phyloP scores from a whole-genome alignment of 2,113 vertebrate species.

The Lichenostomus cassidix region DNA sequence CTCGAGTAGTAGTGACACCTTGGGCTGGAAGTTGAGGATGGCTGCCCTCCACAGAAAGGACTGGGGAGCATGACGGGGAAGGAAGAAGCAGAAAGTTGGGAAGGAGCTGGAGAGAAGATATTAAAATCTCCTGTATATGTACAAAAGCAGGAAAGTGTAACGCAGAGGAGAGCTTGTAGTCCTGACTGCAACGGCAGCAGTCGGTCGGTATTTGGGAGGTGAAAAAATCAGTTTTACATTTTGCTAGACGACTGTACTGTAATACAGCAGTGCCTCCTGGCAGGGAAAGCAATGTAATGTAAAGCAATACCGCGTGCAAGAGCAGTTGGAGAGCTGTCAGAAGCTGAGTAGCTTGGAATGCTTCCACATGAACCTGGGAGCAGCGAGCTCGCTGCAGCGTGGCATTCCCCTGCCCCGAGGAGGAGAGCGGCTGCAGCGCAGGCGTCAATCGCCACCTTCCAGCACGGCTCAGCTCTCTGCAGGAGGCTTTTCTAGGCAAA shows the following conservation, averaged over 20 bases:
- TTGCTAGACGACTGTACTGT: slow-evolving; percentile 33
- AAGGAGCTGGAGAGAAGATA: not conserved
- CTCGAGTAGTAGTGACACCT: not conserved
- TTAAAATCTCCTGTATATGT: not conserved
- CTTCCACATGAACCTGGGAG: slow-evolving; percentile 33
- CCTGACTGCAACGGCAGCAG: not conserved
- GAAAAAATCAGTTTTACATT: slow-evolving; percentile 30
- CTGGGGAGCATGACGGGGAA: not conserved
- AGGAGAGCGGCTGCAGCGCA: not conserved
- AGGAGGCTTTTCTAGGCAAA: not conserved
- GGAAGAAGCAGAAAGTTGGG: not conserved
- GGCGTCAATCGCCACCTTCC: not conserved
- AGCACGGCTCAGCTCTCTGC: not conserved
- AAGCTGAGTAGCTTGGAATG: slow-evolving; percentile 56
- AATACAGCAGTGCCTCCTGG: slow-evolving; percentile 69
- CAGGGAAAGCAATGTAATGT: slow-evolving; percentile 61
- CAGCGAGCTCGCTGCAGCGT: not conserved
- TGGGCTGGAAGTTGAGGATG: not conserved
- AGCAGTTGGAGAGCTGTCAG: slow-evolving; percentile 64
- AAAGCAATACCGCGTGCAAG: slow-evolving; percentile 42
- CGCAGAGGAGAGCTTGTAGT: not conserved
- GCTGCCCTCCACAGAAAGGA: not conserved
- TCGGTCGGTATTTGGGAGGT: slow-evolving; percentile 34
- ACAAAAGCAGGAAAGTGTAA: not conserved
- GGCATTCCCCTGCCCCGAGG: not conserved